Evolutionary conservation across 2,797 vertebrate genomes (phyloP), one percentile per base, ranked within the genome.

Genomic region (Micropoecilia bifurca): DNA sequence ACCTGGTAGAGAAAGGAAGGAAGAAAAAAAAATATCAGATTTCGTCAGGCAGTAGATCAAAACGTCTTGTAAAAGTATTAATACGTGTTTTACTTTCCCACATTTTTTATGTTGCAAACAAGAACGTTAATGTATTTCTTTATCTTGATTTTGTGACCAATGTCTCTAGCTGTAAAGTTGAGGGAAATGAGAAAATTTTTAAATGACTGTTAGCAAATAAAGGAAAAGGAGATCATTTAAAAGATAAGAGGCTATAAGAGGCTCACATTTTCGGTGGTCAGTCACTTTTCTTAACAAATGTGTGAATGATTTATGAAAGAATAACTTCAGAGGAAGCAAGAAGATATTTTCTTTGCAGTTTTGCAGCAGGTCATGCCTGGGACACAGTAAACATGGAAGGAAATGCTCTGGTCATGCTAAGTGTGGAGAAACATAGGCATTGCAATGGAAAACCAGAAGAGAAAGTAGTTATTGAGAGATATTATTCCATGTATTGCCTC

Each of bases 1-100:
- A 81, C 79, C 91, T 91, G 79, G 71, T 48, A 78, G 71, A 85
- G 66, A 88, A 30, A 25, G 7, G 7, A 25, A 25, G 22, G 22
- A 82, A 75, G 71, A 20, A 77, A 6, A 80, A 80, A 13, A 16
- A 77, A 12, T 22, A 74, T 90, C 41, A 82, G 3, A 84, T 6
- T 43, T 41, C 30, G 79, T 75, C 69, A 81, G 55, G 20, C 20
- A 69, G 12, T 4, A 66, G 3, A 77, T 12, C 22, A 6, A 66
- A 57, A 73, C 33, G 61, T 53, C 48, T 69, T 3, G 66, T 71
- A 63, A 30, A 43, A 25, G 8, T 68, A 68, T 41, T 43, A 4
- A 25, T 13, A 25, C 0, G 4, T 8, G 14, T 25, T 69, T 25
- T 43, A 43, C 39, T 7, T 69, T 43, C 39, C 22, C 20, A 69